phyloP scores from a whole-genome alignment of 2,113 vertebrate species.

The Gymnogyps californianus region DNA sequence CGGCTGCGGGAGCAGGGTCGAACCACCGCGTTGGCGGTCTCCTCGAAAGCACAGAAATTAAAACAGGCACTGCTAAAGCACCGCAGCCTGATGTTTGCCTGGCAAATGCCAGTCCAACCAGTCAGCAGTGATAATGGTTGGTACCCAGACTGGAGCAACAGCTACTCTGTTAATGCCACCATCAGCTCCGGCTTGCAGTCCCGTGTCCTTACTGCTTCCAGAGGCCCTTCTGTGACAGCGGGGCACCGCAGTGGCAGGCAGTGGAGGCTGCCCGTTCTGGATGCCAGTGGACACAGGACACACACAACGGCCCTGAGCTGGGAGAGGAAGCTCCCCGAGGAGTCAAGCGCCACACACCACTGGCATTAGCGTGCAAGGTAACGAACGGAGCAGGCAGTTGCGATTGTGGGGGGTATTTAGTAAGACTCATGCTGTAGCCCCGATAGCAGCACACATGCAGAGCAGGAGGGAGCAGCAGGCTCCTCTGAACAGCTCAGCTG shows the following conservation, averaged over 20 bases:
- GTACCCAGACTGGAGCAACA: not conserved
- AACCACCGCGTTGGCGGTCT: rapidly evolving
- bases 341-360: too few species aligned
- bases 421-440: not conserved
- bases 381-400: rapidly evolving
- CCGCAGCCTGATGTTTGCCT: not conserved
- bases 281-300: not conserved
- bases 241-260: rapidly evolving
- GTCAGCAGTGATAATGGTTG: rapidly evolving
- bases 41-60: not conserved
- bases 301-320: not conserved
- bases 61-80: not conserved
- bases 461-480: not conserved
- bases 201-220: not conserved
- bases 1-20: too few species aligned
- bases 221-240: not conserved
- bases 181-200: not conserved
- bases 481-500: not conserved
- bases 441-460: rapidly evolving
- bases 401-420: not conserved
- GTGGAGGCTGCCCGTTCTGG: not conserved
- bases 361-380: rapidly evolving
- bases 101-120: not conserved
- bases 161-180: not conserved
- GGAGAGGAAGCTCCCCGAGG: not conserved